These are phyloP conservation scores for Bucorvus abyssinicus DNA, from an alignment of 2,797 vertebrate genomes.

Conservation along the genomic window DNA sequence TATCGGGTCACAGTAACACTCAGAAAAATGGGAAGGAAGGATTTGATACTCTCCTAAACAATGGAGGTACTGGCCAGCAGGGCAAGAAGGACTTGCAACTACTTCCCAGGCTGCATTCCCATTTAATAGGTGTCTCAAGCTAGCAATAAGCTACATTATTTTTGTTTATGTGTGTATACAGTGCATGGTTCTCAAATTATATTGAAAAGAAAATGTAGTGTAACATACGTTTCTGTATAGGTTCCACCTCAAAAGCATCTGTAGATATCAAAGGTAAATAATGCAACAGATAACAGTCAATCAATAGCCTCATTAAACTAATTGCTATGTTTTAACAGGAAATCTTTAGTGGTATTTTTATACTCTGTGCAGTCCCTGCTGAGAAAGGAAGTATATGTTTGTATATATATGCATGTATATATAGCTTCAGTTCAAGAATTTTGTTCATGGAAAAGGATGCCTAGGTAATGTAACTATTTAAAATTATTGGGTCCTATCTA, in stretches of 20 bases:
- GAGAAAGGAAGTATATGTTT: not conserved
- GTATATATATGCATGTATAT: not conserved
- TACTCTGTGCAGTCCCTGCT: not conserved
- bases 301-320: slow-evolving; percentile 18
- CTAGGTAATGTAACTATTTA: not conserved
- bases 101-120: not conserved
- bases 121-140: not conserved
- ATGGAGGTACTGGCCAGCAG: not conserved
- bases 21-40: not conserved
- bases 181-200: not conserved
- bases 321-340: not conserved
- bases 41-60: not conserved
- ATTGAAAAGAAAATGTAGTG: not conserved
- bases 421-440: not conserved
- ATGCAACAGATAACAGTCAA: not conserved
- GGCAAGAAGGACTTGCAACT: not conserved
- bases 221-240: not conserved
- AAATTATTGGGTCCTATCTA: not conserved
- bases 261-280: slow-evolving; percentile 1
- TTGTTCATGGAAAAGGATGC: not conserved
- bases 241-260: not conserved
- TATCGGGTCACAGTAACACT: not conserved
- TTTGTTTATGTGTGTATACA: not conserved
- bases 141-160: not conserved
- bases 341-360: not conserved